phyloP scores from a whole-genome alignment of 2,888 invertebrate species.

The Drosophila mimetica region DNA sequence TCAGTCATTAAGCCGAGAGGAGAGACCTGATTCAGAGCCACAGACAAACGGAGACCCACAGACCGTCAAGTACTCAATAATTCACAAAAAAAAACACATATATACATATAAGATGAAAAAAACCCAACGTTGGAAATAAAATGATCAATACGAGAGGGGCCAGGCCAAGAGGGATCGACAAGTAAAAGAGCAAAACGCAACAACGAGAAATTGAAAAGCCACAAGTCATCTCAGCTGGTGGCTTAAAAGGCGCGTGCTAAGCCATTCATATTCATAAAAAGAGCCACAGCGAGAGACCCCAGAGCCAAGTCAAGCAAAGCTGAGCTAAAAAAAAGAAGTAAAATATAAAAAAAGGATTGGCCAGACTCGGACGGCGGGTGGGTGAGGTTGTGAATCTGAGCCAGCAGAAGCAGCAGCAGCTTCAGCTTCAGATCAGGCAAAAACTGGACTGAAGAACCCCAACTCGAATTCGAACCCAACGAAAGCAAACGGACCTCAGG shows the following conservation, averaged over 20 bases:
- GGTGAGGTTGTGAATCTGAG: constrained; percentile 47
- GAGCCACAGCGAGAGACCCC: constrained; percentile 45
- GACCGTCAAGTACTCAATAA: constrained; percentile 72
- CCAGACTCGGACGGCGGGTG: constrained; percentile 47
- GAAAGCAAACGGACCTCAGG: constrained; percentile 33
- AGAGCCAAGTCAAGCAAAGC: constrained; percentile 24
- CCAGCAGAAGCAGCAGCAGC: constrained; percentile 23
- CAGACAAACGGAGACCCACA: constrained; percentile 41
- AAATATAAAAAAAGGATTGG: constrained; percentile 47
- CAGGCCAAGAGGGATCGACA: constrained; percentile 40
- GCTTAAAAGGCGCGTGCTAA: constrained; percentile 80
- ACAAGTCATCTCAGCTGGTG: constrained; percentile 81
- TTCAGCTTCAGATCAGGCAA: constrained; percentile 29
- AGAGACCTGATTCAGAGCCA: constrained; percentile 32
- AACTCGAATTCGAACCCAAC: not conserved
- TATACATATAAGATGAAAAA: constrained; percentile 8
- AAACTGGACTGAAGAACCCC: constrained; percentile 49
- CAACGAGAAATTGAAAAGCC: constrained; percentile 76
- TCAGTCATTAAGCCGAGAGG: constrained; percentile 62
- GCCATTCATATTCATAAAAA: constrained; percentile 80
- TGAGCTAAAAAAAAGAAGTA: constrained; percentile 5
- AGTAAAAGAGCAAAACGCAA: constrained; percentile 55
- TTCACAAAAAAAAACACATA: constrained; percentile 55
- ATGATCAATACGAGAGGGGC: constrained; percentile 70
- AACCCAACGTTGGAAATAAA: constrained; percentile 62